Conservation (phyloP, 2,797 vertebrate genomes). For the Karalla daura region DNA sequence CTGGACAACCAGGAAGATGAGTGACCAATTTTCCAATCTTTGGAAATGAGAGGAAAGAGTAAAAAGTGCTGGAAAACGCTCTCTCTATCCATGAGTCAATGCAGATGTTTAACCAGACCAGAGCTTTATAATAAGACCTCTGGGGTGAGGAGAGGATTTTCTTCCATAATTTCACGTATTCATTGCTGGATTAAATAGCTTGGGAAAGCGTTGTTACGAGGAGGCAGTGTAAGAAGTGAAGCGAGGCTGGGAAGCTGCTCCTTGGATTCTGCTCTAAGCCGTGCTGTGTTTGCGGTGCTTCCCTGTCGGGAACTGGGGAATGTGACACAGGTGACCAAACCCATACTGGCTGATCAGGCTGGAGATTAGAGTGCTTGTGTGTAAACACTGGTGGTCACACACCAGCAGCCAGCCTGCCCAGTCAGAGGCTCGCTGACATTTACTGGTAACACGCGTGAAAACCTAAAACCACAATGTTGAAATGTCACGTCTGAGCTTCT, state of each 20-base stretch:
- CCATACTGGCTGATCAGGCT: conserved; percentile 68
- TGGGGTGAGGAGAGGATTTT: too few relatives aligned
- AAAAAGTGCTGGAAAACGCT: too few relatives aligned
- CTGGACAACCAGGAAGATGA: too few relatives aligned
- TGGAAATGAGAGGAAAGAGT: too few relatives aligned
- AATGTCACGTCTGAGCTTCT: not conserved
- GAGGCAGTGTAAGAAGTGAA: not conserved
- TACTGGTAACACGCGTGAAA: conserved; percentile 2
- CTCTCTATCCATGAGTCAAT: too few relatives aligned
- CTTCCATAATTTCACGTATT: too few relatives aligned
- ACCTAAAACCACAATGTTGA: not conserved
- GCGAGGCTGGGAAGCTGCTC: conserved; percentile 11
- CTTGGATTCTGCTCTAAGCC: conserved; percentile 19
- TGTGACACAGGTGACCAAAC: conserved; percentile 76
- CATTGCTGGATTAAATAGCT: too few relatives aligned
- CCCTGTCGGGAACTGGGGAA: conserved; percentile 65
- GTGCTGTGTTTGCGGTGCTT: conserved; percentile 49
- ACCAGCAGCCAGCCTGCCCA: conserved; percentile 30
- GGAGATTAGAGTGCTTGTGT: conserved; percentile 73
- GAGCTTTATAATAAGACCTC: too few relatives aligned
- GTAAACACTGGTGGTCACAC: conserved; percentile 75
- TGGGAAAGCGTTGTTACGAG: not conserved
- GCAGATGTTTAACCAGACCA: too few relatives aligned
- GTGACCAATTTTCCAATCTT: too few relatives aligned
- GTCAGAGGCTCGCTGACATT: not conserved